Percentiles rank a stretch among this genome's conserved stretches.
phyloP scores from a whole-genome alignment of 2,797 vertebrate genomes.

The Lateolabrax maculatus region DNA sequence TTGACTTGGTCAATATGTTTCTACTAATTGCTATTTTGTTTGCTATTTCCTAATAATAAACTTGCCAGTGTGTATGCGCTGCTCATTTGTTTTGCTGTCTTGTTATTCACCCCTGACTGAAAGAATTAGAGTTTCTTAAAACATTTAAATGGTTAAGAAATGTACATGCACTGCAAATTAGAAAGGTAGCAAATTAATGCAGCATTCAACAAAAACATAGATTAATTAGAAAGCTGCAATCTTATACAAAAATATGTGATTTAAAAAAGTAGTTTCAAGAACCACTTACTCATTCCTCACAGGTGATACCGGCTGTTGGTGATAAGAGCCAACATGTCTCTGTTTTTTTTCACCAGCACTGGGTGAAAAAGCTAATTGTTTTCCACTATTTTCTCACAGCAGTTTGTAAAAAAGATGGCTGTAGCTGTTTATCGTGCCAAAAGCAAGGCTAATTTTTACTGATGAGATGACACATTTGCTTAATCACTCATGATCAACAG shows the following conservation, averaged over 20 bases:
- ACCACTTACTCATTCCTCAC: background rate
- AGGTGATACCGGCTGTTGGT: conserved; percentile 27
- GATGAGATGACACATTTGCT: conserved; percentile 33
- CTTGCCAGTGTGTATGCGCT: background rate
- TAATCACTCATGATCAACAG: conserved; percentile 23
- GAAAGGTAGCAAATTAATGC: conserved; percentile 4
- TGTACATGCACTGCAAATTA: conserved; percentile 27
- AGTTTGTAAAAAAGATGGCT: conserved; percentile 29
- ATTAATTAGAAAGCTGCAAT: conserved; percentile 43
- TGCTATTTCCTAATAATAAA: conserved; percentile 23
- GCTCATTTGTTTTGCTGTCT: conserved; percentile 35
- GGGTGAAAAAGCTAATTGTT: conserved; percentile 36
- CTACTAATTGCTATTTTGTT: conserved; percentile 34
- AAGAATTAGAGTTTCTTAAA: conserved; percentile 40
- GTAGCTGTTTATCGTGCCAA: background rate
- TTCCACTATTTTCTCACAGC: conserved; percentile 20
- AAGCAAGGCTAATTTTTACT: conserved; percentile 23
- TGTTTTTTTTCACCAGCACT: conserved; percentile 9
- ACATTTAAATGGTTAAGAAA: conserved; percentile 24
- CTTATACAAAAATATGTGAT: conserved; percentile 2
- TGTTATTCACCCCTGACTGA: conserved; percentile 40
- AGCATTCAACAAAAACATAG: conserved; percentile 3
- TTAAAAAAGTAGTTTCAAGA: conserved; percentile 3
- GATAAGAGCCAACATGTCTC: conserved; percentile 39
- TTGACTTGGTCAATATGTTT: conserved; percentile 13